These are phyloP conservation scores for Sepioteuthis lessoniana DNA, from an alignment of 2,888 invertebrate genomes.

Conservation along the genomic window DNA sequence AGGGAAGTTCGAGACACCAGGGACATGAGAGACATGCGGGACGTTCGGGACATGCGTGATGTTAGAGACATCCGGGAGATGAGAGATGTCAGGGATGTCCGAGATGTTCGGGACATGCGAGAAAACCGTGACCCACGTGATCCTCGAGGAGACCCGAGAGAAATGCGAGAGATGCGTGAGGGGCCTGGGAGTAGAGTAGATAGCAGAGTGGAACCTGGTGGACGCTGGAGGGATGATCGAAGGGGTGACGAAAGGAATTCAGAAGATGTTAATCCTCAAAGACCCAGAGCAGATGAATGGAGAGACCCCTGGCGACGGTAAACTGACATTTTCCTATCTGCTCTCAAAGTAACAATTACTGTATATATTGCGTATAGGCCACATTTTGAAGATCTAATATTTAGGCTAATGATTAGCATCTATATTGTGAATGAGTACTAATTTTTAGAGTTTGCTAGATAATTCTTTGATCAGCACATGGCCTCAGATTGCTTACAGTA, in stretches of 20 bases:
- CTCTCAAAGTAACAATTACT: neutral
- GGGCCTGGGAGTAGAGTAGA: neutral
- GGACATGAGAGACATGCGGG: neutral
- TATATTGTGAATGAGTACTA: no score
- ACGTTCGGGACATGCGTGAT: neutral
- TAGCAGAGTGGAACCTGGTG: slow-evolving; percentile 25
- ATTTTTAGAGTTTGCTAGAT: no score
- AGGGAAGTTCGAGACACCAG: neutral
- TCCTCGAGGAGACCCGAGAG: slow-evolving; percentile 18
- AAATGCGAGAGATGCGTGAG: slow-evolving; percentile 34
- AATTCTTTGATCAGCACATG: no score
- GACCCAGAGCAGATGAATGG: slow-evolving; percentile 84
- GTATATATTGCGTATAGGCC: neutral
- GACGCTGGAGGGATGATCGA: slow-evolving; percentile 52
- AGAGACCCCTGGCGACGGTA: slow-evolving; percentile 88
- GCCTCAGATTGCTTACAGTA: no score
- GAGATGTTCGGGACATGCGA: slow-evolving; percentile 42
- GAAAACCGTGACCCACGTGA: slow-evolving; percentile 47
- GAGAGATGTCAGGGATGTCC: slow-evolving; percentile 20
- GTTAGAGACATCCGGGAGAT: neutral
- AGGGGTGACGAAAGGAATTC: slow-evolving; percentile 48
- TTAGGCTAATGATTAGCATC: no score
- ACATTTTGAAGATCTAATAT: no score
- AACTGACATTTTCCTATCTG: neutral
- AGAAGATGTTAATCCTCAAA: slow-evolving; percentile 43